Base-by-base conservation (phyloP, 2,888 invertebrate genomes). In the Camponotus fellah region DNA sequence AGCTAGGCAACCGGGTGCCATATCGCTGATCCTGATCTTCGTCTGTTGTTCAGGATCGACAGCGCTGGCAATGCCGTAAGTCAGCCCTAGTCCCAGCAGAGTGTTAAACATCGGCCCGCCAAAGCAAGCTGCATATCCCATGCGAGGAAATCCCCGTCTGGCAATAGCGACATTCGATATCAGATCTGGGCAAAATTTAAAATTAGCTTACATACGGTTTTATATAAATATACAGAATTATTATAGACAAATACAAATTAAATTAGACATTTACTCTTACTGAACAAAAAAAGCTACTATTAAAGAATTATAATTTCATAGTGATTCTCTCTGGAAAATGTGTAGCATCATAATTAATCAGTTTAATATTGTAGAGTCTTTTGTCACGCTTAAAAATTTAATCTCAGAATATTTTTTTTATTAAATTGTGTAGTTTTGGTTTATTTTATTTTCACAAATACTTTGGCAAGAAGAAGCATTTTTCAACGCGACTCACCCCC, bases 111-210 rank as follows among this genome's bases (percentile, higher is more conserved):
- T 94, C 1, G 97, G 97, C 8, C 97, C 97, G 26, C 97, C 97
- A 92, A 96, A 96, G 84, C 97, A 97, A 0, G 97, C 97, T 0
- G 97, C 96, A 90, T 96, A 96, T 0, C 96, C 97, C 96, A 97
- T 97, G 83, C 96, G 95, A 0, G 96, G 96, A 92, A 95, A 96
- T 2, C 97, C 97, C 89, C 96, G 96, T 75, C 95, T 94, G 0
- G 97, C 96, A 89, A 97, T 95, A 8, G 96, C 93, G 0, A 96
- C 92, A 92, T 97, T 96, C 1, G 97, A 95, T 86, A 97, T 95
- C 77, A 96, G 93, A 94, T 96, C 96, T 96, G 92, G 40, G 92
- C 90, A 69, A 66, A 71, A 21, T 71, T 56, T 32, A 58, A 6
- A 58, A 62, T 80, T n/a, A 62, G 8, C 26, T 46, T 49, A 26